phyloP scores from a whole-genome alignment of 1,140 invertebrate genomes.

The Magallana ariakensis region DNA sequence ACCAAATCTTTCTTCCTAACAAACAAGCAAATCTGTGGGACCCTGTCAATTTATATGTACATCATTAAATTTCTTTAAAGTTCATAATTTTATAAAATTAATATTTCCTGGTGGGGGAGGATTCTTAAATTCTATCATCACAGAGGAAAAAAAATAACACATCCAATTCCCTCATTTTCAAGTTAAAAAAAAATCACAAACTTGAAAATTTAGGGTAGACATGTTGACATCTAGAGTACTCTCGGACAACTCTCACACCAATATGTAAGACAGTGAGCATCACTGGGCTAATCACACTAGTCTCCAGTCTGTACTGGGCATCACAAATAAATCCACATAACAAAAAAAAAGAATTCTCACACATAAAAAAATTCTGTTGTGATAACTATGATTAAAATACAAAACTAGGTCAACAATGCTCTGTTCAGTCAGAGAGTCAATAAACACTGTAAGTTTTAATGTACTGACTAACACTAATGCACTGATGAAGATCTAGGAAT shows the following conservation, averaged over 20 bases:
- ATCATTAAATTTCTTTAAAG: too few species aligned
- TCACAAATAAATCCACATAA: conserved; percentile 13
- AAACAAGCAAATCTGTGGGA: too few species aligned
- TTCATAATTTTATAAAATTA: too few species aligned
- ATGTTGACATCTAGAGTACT: not conserved
- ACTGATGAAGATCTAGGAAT: not conserved
- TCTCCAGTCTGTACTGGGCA: not conserved
- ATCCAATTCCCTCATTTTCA: too few species aligned
- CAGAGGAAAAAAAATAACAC: too few species aligned
- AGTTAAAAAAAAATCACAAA: too few species aligned
- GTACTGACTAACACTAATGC: not conserved
- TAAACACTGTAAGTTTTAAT: conserved; percentile 6
- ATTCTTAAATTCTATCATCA: too few species aligned
- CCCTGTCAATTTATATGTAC: too few species aligned
- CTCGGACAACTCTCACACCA: not conserved
- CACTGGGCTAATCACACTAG: too few species aligned
- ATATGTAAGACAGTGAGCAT: not conserved
- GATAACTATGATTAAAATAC: conserved; percentile 11
- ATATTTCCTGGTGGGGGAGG: too few species aligned
- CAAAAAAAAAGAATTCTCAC: not conserved
- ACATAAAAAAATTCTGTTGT: conserved; percentile 6
- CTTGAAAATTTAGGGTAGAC: not conserved
- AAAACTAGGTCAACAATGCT: conserved; percentile 7
- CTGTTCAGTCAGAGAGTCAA: not conserved
- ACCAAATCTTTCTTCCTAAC: too few species aligned